Conservation (phyloP, 1,140 invertebrate species). For the Drosophila biarmipes region DNA sequence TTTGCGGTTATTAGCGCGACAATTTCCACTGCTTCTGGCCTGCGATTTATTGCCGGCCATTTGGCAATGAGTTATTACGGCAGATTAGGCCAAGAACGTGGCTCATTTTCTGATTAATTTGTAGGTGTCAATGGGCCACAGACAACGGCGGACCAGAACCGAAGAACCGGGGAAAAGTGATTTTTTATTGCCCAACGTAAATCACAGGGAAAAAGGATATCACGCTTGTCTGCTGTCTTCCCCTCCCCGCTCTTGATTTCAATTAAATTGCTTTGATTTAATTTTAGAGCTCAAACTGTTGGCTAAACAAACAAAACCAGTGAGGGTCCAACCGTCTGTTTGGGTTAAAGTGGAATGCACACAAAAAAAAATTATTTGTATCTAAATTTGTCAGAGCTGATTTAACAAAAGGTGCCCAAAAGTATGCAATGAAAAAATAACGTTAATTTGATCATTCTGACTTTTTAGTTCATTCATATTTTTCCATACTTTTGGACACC, state of each 20-base stretch:
- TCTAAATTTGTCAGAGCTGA: background rate
- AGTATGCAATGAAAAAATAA: too few species aligned
- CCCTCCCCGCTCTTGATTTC: slow-evolving; percentile 59
- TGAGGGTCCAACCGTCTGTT: slow-evolving; percentile 12
- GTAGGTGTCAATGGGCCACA: slow-evolving; percentile 61
- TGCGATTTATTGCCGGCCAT: slow-evolving; percentile 62
- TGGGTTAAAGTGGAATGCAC: background rate
- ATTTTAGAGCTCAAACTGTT: slow-evolving; percentile 51
- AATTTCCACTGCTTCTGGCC: slow-evolving; percentile 31
- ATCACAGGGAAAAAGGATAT: slow-evolving; percentile 55
- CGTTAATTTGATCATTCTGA: too few species aligned
- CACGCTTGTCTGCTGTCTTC: background rate
- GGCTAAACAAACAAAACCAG: slow-evolving; percentile 57
- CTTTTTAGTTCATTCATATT: too few species aligned
- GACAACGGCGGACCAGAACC: background rate
- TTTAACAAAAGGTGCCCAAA: too few species aligned
- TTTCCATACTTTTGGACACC: background rate
- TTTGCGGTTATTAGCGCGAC: slow-evolving; percentile 70
- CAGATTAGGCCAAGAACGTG: slow-evolving; percentile 58
- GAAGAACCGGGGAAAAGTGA: slow-evolving; percentile 53
- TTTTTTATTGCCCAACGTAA: slow-evolving; percentile 73
- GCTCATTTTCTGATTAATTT: slow-evolving; percentile 69
- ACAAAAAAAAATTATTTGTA: background rate
- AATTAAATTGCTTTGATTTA: slow-evolving; percentile 64
- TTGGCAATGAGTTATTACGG: slow-evolving; percentile 68